Evolutionary conservation across 1,140 invertebrate genomes (phyloP), one percentile per base, ranked within the genome.

Genomic region (Diploscapter pachys): DNA sequence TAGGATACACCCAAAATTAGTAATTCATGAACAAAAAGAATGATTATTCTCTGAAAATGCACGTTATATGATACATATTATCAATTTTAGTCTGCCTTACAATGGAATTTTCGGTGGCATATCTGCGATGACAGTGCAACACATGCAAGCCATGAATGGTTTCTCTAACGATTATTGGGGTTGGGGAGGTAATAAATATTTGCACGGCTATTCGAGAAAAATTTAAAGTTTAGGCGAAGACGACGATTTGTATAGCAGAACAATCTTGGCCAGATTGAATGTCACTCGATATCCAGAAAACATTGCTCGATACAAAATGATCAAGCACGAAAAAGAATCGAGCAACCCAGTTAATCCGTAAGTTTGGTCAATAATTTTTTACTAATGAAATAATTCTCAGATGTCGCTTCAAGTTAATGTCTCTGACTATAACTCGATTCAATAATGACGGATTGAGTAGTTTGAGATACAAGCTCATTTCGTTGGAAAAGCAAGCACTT

Each of bases 111-210:
- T 97, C 86, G 90, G 90, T 31, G 90, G 90, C 4, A 90, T 90
- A 3, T 88, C 89, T 76, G 88, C 89, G 5, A 86, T 91, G 71
- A 86, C 83, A 61, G 85, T 86, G 5, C 86, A 89, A 53, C 90
- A 91, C 73, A 94, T 91, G 85, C 88, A 90, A 75, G 86, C 87
- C 79, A 90, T 93, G 5, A 97, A 98, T 87, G 95, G 95, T 3
- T 96, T 95, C 89, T 93, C 93, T 9, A 96, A 95, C 87, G 87
- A 90, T 52, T 95, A 92, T 87, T 93, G 90, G 88, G 93, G 93
- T 0, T 93, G 92, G 83, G 83, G 83, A 13, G 84, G 84, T 3
- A 84, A 84, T 71, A 84, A 84, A 31, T 31, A 31, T 31, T 31
- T 31, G 61, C 84, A 85, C 64, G 84, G 85, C 63, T 63, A 84